Conservation (phyloP, 2,113 vertebrate species). For the Callithrix jacchus region DNA sequence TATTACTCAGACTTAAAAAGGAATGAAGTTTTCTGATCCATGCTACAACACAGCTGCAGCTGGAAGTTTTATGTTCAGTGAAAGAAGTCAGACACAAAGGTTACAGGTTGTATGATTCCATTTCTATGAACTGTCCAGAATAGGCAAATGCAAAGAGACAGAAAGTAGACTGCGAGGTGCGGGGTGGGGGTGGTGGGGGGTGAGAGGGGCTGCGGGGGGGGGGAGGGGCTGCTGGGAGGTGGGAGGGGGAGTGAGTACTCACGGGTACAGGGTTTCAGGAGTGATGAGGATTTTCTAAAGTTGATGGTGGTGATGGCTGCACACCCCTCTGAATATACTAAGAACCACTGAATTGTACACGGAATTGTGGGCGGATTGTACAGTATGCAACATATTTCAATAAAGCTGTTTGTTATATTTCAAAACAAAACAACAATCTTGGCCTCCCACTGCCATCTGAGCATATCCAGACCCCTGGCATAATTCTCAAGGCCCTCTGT, state of each 20-base stretch:
- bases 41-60: rapidly evolving
- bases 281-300: not conserved
- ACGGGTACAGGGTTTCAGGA: too few species aligned
- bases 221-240: too few species aligned
- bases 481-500: not conserved
- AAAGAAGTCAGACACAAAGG: not conserved
- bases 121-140: not conserved
- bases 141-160: not conserved
- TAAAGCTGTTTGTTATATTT: not conserved
- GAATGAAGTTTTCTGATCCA: not conserved
- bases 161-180: rapidly evolving
- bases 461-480: not conserved
- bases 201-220: not conserved
- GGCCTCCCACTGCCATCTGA: not conserved
- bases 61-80: not conserved
- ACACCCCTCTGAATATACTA: too few species aligned
- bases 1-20: not conserved
- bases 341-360: not conserved
- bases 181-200: not conserved
- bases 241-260: not conserved
- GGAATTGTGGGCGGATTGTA: not conserved
- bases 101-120: rapidly evolving
- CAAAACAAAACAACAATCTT: not conserved
- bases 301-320: rapidly evolving
- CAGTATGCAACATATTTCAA: not conserved